Evolutionary conservation across 2,888 invertebrate species (phyloP), one percentile per base, ranked within the genome.

Genomic region (Epirrhoe alternata): DNA sequence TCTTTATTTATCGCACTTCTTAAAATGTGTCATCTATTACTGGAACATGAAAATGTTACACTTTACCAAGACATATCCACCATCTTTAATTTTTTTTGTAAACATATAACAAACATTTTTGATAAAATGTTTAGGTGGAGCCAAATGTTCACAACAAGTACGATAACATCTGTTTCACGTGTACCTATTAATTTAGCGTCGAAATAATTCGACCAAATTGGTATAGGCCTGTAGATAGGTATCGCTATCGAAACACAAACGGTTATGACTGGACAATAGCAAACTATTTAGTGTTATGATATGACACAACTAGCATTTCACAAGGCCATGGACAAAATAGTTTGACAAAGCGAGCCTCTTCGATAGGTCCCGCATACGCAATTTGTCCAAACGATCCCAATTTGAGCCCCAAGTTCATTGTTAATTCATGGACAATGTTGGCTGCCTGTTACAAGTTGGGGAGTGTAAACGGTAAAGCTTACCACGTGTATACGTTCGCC

Each of bases 341-440:
- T 80, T 80, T 78, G 79, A 75, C 77, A 77, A 77, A 81, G 80
- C 71, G 74, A 79, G 79, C 74, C 68, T 62, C 14, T 66, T 61
- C 69, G 58, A 70, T 70, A 68, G 70, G 70, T 71, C 77, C 77
- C 77, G 78, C 76, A 79, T 79, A 82, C 78, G 76, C 77, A 83
- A 83, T 83, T 85, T 82, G 82, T 81, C 77, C 72, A 70, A 84
- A 83, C 74, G 75, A 71, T 73, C 76, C 81, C 77, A 82, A 82
- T 85, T 82, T 81, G 77, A 73, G 78, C 76, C 24, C 78, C 77
- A 70, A 78, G 77, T 82, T 86, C 84, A 87, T 87, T 86, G 85
- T 86, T 87, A 87, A 88, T 88, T 88, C 87, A 87, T 82, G 77
- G 77, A 80, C 84, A 83, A 82, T 86, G 86, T 87, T 83, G 74